Evolutionary conservation across 2,888 invertebrate genomes (phyloP), one percentile per base, ranked within the genome.

Genomic region (Drosophila phalerata): DNA sequence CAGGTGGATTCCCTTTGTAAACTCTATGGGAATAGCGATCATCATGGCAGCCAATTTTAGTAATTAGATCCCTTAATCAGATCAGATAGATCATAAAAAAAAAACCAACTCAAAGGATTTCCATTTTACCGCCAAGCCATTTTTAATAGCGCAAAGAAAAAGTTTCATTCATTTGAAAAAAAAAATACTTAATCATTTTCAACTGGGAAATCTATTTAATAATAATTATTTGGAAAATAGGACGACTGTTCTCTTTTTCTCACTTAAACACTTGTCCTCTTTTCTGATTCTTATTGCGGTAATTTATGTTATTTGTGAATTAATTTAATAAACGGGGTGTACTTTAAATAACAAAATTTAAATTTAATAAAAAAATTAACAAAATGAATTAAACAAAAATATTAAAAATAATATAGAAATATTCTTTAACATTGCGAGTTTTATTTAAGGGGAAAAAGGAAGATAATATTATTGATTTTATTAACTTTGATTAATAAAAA

Each of bases 1-100:
- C 94, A 95, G 91, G 83, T 85, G 25, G 96, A 95, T 92, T 95
- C 95, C 88, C 95, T 97, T 88, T 96, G 97, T 94, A 97, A 97
- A 94, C 94, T 97, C 89, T 97, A 97, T 94, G 97, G 97, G 28
- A 75, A 66, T 19, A 38, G 52, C 34, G 53, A 57, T 32, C 70
- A 48, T 42, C 70, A 91, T 83, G 90, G 90, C 68, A 90, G 91
- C 77, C 91, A 91, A 69, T 91, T 91, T 83, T 90, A 90, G 75
- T 67, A 30, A 47, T 73, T 40, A 53, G 38, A 53, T 68, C 11
- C 45, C 45, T 37, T 38, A 10, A 28, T 13, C n/a, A 28, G 28
- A 45, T 47, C 38, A 37, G 37, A 37, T 30, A 30, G 53, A 52
- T 51, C 47, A 38, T 40, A 28, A 49, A 42, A 30, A 42, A 30